phyloP scores from a whole-genome alignment of 2,888 invertebrate genomes.

The Lasioglossum vierecki region DNA sequence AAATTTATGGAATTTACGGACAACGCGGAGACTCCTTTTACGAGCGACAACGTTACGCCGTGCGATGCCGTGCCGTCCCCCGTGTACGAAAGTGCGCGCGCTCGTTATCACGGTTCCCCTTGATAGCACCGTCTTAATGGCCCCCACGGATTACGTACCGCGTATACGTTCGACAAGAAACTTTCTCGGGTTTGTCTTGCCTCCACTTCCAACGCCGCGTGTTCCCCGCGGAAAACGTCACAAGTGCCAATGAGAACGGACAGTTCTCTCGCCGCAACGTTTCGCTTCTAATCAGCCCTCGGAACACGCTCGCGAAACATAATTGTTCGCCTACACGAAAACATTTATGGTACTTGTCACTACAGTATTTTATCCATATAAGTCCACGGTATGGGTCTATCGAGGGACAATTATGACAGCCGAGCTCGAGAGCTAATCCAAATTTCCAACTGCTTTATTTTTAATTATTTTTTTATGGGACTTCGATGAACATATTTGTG shows the following conservation, averaged over 20 bases:
- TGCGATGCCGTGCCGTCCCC: slow-evolving; percentile 10
- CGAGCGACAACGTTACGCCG: slow-evolving; percentile 29
- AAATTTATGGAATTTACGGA: slow-evolving; percentile 65
- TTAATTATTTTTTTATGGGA: no score
- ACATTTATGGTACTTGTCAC: no score
- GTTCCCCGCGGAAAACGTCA: neutral
- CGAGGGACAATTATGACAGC: no score
- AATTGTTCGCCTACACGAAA: no score
- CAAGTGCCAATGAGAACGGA: neutral
- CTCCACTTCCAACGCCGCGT: neutral
- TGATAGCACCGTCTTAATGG: slow-evolving; percentile 47
- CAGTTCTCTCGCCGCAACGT: neutral
- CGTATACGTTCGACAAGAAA: slow-evolving; percentile 29
- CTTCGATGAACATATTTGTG: no score
- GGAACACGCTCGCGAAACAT: no score
- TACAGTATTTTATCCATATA: no score
- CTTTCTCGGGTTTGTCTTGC: slow-evolving; percentile 17
- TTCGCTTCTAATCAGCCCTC: neutral
- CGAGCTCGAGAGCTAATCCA: no score
- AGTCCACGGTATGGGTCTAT: no score
- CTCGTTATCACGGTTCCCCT: slow-evolving; percentile 44
- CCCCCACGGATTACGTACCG: slow-evolving; percentile 28
- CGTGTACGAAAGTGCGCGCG: slow-evolving; percentile 27
- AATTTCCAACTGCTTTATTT: no score
- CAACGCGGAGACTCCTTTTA: slow-evolving; percentile 44